Evolutionary conservation across 2,113 vertebrate genomes (phyloP), one percentile per base, ranked within the genome.

Genomic region (Strix aluco): DNA sequence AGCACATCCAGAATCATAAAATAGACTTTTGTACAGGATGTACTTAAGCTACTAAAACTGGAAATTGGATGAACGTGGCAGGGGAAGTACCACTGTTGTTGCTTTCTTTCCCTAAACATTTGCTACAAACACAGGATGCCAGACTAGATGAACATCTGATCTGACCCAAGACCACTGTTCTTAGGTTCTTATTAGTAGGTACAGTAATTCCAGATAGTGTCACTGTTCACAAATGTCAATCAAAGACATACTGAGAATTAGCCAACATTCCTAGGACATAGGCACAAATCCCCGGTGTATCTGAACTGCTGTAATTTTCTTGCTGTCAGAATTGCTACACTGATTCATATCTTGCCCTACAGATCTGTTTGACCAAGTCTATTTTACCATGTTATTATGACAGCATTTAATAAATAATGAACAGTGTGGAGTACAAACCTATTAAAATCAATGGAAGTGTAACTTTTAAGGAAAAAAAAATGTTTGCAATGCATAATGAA

Each of bases 381-480:
- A 13, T 67, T 87, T 90, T 61, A 61, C 16, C 23, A 58, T 25
- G 30, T 2, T 69, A 18, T 61, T 75, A 69, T 44, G 40, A 57
- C 10, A 63, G 23, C 11, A 66, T 73, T 84, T 73, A 49, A 77
- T 75, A 86, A 86, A 80, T 82, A 80, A 82, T 62, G 51, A 71
- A 71, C 6, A 36, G 18, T 3, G 9, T 34, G 11, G 21, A 71
- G 2, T 40, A 69, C 14, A 0, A 0, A 83, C 19, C 20, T 80
- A 44, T 46, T 49, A 46, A 84, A 88, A 90, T 40, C 21, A 63
- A 49, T 54, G 2, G 8, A 83, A 84, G 1, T 6, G 5, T 17
- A 83, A 54, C 30, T 6, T 86, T 70, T 66, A 51, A 14, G 63
- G 21, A 6, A 3, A 1, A 21, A 21, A 18, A 69, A 81, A 66